Conservation (phyloP, 2,113 vertebrate species). For the Pachypanchax playfairii region DNA sequence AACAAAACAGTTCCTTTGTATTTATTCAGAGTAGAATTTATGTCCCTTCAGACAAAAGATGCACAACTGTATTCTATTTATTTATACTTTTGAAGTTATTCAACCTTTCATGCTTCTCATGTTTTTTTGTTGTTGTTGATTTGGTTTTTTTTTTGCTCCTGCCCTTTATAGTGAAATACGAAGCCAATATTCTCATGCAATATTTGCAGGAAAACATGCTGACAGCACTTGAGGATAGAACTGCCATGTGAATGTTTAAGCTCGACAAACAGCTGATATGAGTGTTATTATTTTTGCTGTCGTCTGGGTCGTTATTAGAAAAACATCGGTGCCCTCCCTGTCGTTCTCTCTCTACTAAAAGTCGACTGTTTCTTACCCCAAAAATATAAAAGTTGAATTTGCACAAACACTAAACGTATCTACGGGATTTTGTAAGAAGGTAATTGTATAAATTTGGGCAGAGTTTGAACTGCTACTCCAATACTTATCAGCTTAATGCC, state of each 20-base stretch:
- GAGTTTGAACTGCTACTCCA: too few relatives aligned
- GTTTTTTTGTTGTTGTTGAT: too few relatives aligned
- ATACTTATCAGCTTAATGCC: too few relatives aligned
- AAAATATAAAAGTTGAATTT: too few relatives aligned
- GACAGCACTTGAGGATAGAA: not conserved
- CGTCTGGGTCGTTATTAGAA: not conserved
- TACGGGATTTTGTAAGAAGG: too few relatives aligned
- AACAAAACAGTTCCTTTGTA: constrained; percentile 1
- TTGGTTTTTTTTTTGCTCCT: too few relatives aligned
- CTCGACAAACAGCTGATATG: not conserved
- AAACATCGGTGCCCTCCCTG: not conserved
- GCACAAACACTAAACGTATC: too few relatives aligned
- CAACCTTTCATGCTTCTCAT: not conserved
- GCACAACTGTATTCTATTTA: not conserved
- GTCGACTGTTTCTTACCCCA: too few relatives aligned
- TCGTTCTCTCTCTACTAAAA: not conserved
- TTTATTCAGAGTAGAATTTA: too few relatives aligned
- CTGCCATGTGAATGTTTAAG: not conserved
- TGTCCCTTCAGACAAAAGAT: not conserved
- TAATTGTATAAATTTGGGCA: too few relatives aligned
- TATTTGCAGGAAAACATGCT: not conserved
- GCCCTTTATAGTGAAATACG: not conserved
- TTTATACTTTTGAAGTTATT: not conserved
- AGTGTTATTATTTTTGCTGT: not conserved
- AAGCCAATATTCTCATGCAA: not conserved